These are phyloP conservation scores for Drosophila rufa DNA, from an alignment of 1,140 invertebrate species.

Conservation along the genomic window DNA sequence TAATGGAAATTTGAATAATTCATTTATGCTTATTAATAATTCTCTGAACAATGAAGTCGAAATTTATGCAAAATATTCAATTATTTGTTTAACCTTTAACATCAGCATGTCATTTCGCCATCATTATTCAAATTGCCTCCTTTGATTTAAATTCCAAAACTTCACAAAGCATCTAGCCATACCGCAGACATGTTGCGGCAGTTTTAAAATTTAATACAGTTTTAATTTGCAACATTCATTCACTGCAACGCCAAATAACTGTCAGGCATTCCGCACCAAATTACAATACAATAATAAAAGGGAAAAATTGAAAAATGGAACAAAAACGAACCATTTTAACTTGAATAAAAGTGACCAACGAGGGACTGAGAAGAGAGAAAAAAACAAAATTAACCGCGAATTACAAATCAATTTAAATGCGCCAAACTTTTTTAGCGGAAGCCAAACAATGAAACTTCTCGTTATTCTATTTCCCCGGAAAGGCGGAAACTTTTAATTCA, in stretches of 20 bases:
- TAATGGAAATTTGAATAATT: slow-evolving; percentile 27
- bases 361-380: neutral
- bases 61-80: slow-evolving; percentile 27
- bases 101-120: slow-evolving; percentile 15
- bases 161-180: slow-evolving; percentile 30
- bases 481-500: slow-evolving; percentile 75
- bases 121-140: slow-evolving; percentile 43
- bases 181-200: slow-evolving; percentile 44
- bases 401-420: slow-evolving; percentile 80
- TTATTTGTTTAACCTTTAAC: slow-evolving; percentile 17
- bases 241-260: slow-evolving; percentile 44
- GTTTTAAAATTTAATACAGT: slow-evolving; percentile 51
- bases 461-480: slow-evolving; percentile 43
- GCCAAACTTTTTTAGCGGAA: slow-evolving; percentile 33
- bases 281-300: slow-evolving; percentile 60
- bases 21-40: slow-evolving; percentile 26
- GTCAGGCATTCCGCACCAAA: slow-evolving; percentile 69
- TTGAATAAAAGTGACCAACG: slow-evolving; percentile 59
- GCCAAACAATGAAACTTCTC: slow-evolving; percentile 56
- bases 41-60: slow-evolving; percentile 3
- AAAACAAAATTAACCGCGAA: slow-evolving; percentile 72
- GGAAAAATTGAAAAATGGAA: slow-evolving; percentile 13
- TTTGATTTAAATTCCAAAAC: slow-evolving; percentile 44
- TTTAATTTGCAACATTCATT: slow-evolving; percentile 53
- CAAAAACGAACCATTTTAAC: slow-evolving; percentile 38